Percentiles rank a stretch among this genome's conserved stretches.
phyloP scores from a whole-genome alignment of 2,113 vertebrate species.

The Mus spicilegus region DNA sequence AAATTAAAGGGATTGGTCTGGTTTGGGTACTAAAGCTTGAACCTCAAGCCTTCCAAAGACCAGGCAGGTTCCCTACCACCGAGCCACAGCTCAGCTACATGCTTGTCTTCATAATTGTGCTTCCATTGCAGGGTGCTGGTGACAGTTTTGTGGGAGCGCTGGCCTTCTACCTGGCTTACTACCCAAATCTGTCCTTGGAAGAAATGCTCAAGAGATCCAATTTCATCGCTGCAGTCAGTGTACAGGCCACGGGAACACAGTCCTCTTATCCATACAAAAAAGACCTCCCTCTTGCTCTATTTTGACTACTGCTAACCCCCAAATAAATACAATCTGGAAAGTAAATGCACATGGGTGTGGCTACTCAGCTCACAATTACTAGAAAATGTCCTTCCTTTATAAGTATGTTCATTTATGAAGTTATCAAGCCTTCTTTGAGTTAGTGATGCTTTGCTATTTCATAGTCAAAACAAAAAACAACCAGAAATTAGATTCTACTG shows the following conservation, averaged over 20 bases:
- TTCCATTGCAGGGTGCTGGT: constrained; percentile 93
- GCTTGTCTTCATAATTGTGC: constrained; percentile 58
- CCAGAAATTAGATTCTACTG: constrained; percentile 29
- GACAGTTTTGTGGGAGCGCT: constrained; percentile 97
- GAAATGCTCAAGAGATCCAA: constrained; percentile 95
- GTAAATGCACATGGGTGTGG: constrained; percentile 13
- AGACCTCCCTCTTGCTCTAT: constrained; percentile 91
- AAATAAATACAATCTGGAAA: constrained; percentile 47
- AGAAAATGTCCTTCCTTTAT: constrained; percentile 30
- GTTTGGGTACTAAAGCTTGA: background rate
- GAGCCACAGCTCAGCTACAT: constrained; percentile 29
- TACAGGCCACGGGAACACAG: constrained; percentile 93
- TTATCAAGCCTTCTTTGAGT: background rate
- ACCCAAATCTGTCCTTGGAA: constrained; percentile 91
- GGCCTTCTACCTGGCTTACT: constrained; percentile 94
- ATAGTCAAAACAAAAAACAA: background rate
- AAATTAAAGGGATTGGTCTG: background rate
- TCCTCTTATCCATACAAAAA: constrained; percentile 91
- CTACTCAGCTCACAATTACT: constrained; percentile 14
- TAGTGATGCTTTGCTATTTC: constrained; percentile 20
- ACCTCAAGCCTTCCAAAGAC: background rate
- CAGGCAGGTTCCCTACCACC: background rate
- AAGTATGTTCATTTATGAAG: constrained; percentile 16
- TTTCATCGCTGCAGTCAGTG: constrained; percentile 91
- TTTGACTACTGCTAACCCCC: constrained; percentile 81